Conservation (phyloP, 2,888 invertebrate species). For the Neoaliturus tenellus region DNA sequence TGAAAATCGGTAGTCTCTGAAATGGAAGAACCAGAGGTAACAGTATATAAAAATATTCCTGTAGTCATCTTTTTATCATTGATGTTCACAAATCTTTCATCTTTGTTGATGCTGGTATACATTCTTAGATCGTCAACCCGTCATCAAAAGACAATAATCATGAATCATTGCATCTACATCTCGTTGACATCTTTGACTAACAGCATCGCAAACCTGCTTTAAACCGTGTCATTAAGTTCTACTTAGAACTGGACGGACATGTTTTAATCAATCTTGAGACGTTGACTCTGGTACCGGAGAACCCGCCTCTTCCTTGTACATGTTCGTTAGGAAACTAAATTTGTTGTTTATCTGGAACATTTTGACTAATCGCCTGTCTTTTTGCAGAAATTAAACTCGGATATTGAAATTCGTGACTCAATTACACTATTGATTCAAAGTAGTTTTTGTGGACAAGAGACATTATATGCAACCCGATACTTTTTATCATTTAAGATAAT, state of each 20-base stretch:
- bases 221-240: not conserved
- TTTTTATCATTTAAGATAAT: no score
- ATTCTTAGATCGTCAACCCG: not conserved
- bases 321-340: not conserved
- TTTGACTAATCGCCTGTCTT: not conserved
- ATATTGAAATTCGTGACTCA: no score
- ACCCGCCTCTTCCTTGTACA: conserved; percentile 22
- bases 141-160: not conserved
- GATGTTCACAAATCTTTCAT: not conserved
- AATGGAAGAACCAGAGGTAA: no score
- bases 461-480: no score
- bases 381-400: no score
- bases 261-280: not conserved
- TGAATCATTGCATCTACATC: not conserved
- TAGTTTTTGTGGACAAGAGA: no score
- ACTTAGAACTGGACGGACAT: not conserved
- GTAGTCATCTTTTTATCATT: no score
- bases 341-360: not conserved
- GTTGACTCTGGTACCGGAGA: not conserved
- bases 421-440: no score
- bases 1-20: no score
- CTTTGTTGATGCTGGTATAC: not conserved
- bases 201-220: not conserved
- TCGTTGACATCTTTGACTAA: not conserved
- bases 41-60: no score